Evolutionary conservation across 2,797 vertebrate species (phyloP).

Genomic region (Poeciliopsis turneri): DNA sequence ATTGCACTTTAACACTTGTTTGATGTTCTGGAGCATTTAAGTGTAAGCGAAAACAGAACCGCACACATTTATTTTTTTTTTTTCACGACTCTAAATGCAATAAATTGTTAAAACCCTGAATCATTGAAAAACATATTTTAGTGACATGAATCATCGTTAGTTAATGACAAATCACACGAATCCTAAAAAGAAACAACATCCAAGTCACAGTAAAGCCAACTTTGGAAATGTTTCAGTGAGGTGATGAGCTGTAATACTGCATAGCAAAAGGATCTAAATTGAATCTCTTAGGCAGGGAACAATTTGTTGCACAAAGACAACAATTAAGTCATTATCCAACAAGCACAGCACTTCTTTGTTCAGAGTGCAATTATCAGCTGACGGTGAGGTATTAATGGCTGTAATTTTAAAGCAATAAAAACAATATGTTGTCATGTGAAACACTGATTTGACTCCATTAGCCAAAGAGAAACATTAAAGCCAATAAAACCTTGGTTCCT

Average conservation of each 20-base stretch:
- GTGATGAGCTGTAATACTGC: background rate
- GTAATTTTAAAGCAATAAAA: background rate
- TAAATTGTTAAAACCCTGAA: background rate
- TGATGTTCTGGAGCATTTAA: background rate
- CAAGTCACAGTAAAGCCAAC: background rate
- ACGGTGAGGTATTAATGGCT: background rate
- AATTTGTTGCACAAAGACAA: background rate
- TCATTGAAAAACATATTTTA: background rate
- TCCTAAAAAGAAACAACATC: background rate
- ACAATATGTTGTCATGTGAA: background rate
- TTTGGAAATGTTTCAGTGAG: background rate
- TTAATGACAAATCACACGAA: background rate
- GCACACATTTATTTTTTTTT: too few relatives aligned
- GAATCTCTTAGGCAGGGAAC: background rate
- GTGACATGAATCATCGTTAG: background rate
- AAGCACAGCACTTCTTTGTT: background rate
- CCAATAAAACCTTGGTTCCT: background rate
- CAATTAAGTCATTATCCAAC: background rate
- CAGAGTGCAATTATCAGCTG: background rate
- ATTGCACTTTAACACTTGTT: background rate
- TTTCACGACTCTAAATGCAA: background rate
- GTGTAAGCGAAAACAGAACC: background rate
- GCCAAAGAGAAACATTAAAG: conserved; percentile 5
- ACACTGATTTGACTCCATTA: conserved; percentile 2
- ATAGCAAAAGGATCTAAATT: background rate